Evolutionary conservation across 2,888 invertebrate species (phyloP).

Genomic region (Philhelius pedissequus): DNA sequence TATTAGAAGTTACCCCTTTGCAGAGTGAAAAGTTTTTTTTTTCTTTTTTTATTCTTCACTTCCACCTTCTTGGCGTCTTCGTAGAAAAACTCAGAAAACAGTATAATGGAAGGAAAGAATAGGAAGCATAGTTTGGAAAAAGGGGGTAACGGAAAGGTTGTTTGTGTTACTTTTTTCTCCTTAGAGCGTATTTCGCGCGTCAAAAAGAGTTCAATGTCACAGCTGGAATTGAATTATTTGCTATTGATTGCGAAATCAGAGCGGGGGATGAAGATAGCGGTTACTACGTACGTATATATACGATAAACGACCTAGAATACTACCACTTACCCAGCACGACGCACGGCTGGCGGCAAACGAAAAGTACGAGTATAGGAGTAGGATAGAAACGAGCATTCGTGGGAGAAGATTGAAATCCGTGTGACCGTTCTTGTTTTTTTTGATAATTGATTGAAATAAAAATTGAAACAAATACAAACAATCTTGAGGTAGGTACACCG

Average conservation of each 20-base stretch:
- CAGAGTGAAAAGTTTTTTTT: conserved; percentile 17
- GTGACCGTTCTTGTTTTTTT: conserved; percentile 2
- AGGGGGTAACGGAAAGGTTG: background rate
- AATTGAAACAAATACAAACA: no score
- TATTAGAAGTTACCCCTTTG: conserved; percentile 52
- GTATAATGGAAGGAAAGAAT: background rate
- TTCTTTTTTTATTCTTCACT: background rate
- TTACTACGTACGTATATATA: background rate
- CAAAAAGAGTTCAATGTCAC: conserved; percentile 69
- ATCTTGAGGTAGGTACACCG: no score
- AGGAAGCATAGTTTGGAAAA: background rate
- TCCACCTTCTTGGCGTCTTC: conserved; percentile 24
- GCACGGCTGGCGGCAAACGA: background rate
- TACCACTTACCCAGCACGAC: conserved; percentile 43
- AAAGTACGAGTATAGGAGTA: no score
- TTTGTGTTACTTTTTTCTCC: background rate
- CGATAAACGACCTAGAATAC: conserved; percentile 50
- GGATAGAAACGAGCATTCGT: background rate
- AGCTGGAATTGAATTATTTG: conserved; percentile 69
- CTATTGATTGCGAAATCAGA: conserved; percentile 59
- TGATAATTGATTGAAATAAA: no score
- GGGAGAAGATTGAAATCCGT: background rate
- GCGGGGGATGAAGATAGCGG: conserved; percentile 16
- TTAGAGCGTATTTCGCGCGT: conserved; percentile 51
- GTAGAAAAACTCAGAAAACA: background rate